Percentiles rank a stretch among this genome's conserved stretches.
These are phyloP conservation scores for Aphelocoma californica DNA, from an alignment of 2,797 vertebrate genomes.

Conservation along the genomic window DNA sequence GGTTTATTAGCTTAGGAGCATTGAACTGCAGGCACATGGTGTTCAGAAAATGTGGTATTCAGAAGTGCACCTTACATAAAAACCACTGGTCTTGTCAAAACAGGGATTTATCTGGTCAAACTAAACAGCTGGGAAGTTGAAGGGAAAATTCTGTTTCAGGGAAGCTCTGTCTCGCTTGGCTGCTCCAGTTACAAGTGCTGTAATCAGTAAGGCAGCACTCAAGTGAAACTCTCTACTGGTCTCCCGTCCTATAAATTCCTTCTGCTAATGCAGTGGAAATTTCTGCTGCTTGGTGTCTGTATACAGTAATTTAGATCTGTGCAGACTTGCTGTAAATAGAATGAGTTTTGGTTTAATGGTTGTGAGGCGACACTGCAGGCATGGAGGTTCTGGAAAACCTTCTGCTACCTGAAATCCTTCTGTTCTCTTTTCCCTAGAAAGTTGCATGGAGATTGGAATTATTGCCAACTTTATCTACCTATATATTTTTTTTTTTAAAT, in stretches of 20 bases:
- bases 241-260: background rate
- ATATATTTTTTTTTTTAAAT: background rate
- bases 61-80: background rate
- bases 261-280: background rate
- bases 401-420: background rate
- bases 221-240: background rate
- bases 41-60: background rate
- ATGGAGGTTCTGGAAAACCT: background rate
- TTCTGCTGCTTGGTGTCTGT: background rate
- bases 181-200: background rate
- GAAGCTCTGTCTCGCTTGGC: background rate
- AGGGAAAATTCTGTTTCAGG: background rate
- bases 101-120: background rate
- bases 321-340: background rate
- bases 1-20: rapidly evolving
- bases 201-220: background rate
- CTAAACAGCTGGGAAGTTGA: background rate
- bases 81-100: background rate
- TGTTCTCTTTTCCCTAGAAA: background rate
- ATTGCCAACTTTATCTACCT: background rate
- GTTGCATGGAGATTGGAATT: background rate
- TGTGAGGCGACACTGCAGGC: background rate
- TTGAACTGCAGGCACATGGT: background rate
- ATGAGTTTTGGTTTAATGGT: background rate
- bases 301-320: background rate